These are phyloP conservation scores for Aricia agestis DNA, from an alignment of 1,140 invertebrate species.

Conservation along the genomic window DNA sequence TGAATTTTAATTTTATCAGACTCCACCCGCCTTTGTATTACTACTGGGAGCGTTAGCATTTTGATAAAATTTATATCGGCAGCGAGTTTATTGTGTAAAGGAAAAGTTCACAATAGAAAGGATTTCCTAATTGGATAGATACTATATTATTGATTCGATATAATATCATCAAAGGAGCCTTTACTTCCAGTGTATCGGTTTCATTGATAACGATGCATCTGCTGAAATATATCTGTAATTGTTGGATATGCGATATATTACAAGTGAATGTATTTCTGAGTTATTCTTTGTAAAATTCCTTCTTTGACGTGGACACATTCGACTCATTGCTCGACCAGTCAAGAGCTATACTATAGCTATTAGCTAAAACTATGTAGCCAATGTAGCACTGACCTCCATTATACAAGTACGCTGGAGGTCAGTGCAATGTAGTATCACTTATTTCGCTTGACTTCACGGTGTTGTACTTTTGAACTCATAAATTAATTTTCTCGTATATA, in stretches of 20 bases:
- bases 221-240: neutral
- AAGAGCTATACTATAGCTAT: too few species aligned
- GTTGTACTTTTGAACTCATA: too few species aligned
- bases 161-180: neutral
- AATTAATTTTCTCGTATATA: too few species aligned
- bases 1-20: conserved; percentile 37
- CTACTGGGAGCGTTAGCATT: conserved; percentile 17
- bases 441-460: too few species aligned
- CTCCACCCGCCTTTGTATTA: conserved; percentile 21
- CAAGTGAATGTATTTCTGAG: neutral
- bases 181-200: neutral
- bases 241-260: neutral
- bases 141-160: neutral
- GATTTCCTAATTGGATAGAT: neutral
- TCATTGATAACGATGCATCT: neutral
- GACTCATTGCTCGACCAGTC: too few species aligned
- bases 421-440: too few species aligned
- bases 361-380: too few species aligned
- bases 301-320: too few species aligned
- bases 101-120: neutral
- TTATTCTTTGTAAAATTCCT: too few species aligned
- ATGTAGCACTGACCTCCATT: too few species aligned
- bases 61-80: conserved; percentile 18
- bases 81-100: conserved; percentile 10
- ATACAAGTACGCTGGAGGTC: too few species aligned